phyloP scores from a whole-genome alignment of 2,888 invertebrate genomes.

The Candidula unifasciata region DNA sequence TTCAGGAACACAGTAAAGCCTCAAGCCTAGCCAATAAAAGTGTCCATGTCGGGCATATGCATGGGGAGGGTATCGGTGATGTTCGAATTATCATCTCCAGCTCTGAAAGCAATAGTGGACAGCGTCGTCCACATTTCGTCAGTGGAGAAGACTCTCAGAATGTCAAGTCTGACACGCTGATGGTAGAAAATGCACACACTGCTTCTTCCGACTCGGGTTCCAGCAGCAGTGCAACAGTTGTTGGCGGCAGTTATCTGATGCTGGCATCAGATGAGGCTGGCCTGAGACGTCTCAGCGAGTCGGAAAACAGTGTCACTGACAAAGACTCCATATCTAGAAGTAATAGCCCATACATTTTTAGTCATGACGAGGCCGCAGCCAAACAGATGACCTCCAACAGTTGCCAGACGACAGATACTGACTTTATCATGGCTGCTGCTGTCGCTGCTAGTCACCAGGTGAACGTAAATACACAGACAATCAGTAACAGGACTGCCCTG shows the following conservation, averaged over 20 bases:
- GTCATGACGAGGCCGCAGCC: neutral
- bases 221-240: constrained; percentile 38
- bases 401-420: constrained; percentile 34
- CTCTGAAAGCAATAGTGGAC: constrained; percentile 7
- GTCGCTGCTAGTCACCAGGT: neutral
- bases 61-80: neutral
- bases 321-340: constrained; percentile 42
- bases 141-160: neutral
- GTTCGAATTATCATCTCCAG: constrained; percentile 40
- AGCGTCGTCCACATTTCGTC: neutral
- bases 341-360: constrained; percentile 22
- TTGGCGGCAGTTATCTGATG: constrained; percentile 18
- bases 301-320: constrained; percentile 37
- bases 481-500: neutral
- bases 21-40: neutral
- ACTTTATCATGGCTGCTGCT: constrained; percentile 30
- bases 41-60: neutral
- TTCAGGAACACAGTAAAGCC: neutral
- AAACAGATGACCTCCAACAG: constrained; percentile 6
- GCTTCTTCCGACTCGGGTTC: constrained; percentile 45
- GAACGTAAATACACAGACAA: neutral
- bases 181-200: constrained; percentile 6
- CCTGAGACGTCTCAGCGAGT: neutral
- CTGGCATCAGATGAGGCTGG: constrained; percentile 16
- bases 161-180: neutral